A percentile compares a stretch with the other conserved stretches of the same genome.
These are phyloP conservation scores for Coleophora flavipennella DNA, from an alignment of 2,888 invertebrate species.

Conservation along the genomic window DNA sequence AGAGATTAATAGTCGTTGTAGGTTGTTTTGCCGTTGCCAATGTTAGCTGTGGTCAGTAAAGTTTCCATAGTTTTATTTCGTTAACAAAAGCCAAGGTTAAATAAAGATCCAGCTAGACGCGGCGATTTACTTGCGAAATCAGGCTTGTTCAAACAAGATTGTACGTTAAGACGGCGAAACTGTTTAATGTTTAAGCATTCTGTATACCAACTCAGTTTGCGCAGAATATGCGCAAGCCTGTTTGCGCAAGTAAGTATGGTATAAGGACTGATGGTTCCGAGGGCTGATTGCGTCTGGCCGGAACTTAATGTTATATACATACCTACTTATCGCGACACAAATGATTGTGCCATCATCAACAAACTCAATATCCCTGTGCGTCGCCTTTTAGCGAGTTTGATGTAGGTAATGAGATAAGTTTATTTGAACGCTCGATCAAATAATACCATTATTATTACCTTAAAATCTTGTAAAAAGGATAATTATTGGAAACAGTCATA, in stretches of 20 bases:
- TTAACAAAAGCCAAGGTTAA: neutral
- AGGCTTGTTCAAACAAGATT: no score
- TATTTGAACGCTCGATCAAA: no score
- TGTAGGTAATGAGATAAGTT: constrained; percentile 1
- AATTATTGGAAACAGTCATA: constrained; percentile 21
- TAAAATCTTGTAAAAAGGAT: constrained; percentile 19
- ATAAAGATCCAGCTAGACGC: no score
- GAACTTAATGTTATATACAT: no score
- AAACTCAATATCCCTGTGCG: constrained; percentile 11
- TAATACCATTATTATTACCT: constrained; percentile 11
- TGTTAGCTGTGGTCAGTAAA: constrained; percentile 45
- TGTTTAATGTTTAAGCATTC: no score
- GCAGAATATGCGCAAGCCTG: no score
- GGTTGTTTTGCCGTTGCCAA: constrained; percentile 38
- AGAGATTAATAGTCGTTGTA: constrained; percentile 8
- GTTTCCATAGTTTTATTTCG: constrained; percentile 26
- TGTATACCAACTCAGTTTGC: no score
- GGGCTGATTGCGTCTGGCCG: no score
- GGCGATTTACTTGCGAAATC: no score
- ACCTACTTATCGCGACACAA: constrained; percentile 32
- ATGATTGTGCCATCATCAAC: constrained; percentile 45
- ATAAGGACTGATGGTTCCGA: no score
- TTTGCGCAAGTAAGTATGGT: no score
- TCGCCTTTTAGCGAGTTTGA: constrained; percentile 20
- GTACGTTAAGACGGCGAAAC: no score